Evolutionary conservation across 2,888 invertebrate species (phyloP).

Genomic region (Acanthoscelides obtectus): DNA sequence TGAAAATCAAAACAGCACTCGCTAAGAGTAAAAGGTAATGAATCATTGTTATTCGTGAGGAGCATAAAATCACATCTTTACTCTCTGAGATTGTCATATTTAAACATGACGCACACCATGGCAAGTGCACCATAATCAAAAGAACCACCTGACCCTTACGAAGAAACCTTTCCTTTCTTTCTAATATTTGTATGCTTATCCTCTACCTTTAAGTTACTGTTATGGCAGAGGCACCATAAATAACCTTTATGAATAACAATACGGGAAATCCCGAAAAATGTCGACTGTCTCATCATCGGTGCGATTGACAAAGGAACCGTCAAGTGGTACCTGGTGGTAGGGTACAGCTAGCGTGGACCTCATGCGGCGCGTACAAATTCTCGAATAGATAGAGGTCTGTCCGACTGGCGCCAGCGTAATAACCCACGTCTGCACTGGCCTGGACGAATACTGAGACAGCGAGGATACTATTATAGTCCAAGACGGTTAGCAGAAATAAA

Average conservation of each 20-base stretch:
- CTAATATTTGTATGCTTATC: background rate
- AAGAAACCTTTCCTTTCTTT: background rate
- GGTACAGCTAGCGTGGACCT: slow-evolving; percentile 16
- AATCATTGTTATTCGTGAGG: too few relatives aligned
- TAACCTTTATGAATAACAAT: background rate
- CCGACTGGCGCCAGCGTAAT: slow-evolving; percentile 28
- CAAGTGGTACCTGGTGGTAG: background rate
- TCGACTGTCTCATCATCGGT: background rate
- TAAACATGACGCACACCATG: background rate
- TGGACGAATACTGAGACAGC: background rate
- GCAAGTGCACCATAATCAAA: background rate
- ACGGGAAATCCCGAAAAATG: background rate
- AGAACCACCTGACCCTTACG: background rate
- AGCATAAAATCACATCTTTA: too few relatives aligned
- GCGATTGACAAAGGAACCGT: background rate
- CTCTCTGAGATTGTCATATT: too few relatives aligned
- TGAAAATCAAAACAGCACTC: too few relatives aligned
- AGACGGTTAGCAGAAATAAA: background rate
- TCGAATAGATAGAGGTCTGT: slow-evolving; percentile 27
- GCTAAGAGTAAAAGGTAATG: too few relatives aligned
- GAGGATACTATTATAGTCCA: background rate
- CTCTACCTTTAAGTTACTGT: background rate
- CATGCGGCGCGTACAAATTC: slow-evolving; percentile 30
- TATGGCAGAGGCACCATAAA: background rate
- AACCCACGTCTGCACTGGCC: slow-evolving; percentile 17